These are phyloP conservation scores for Platycercus adscitus DNA, from an alignment of 2,113 vertebrate genomes.

Conservation along the genomic window DNA sequence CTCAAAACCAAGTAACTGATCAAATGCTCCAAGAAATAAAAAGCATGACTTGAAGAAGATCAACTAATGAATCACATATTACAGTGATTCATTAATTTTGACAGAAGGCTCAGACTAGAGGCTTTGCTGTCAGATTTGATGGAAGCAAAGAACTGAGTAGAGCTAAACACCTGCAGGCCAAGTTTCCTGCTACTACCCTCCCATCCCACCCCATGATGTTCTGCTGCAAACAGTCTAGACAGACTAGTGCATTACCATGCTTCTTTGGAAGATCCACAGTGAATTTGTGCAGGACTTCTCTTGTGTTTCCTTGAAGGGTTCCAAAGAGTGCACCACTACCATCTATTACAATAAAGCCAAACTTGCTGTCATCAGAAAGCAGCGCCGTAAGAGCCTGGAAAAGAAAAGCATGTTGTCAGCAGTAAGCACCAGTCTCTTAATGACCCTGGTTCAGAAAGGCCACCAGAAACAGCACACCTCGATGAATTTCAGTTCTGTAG, in stretches of 20 bases:
- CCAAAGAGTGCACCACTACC: conserved; percentile 99
- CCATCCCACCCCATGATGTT: not conserved
- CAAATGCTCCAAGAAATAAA: not conserved
- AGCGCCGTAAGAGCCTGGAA: conserved; percentile 95
- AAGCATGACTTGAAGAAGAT: not conserved
- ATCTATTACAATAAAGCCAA: conserved; percentile 99
- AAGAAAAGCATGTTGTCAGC: not conserved
- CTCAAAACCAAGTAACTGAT: not conserved
- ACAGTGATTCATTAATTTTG: not conserved
- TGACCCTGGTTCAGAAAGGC: not conserved
- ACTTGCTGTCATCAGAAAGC: conserved; percentile 98
- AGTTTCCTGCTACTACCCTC: not conserved
- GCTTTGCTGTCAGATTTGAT: conserved; percentile 29
- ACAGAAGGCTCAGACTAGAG: conserved; percentile 20
- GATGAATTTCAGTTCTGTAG: fast-evolving
- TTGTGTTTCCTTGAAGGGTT: conserved; percentile 98
- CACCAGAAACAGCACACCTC: not conserved
- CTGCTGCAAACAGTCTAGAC: not conserved
- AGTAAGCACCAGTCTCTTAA: not conserved
- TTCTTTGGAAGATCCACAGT: conserved; percentile 99
- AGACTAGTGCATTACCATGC: conserved; percentile 82
- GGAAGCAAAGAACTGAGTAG: not conserved
- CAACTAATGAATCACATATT: not conserved
- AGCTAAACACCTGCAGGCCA: not conserved
- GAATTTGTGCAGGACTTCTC: conserved; percentile 99